These are phyloP conservation scores for Rhingia campestris DNA, from an alignment of 2,888 invertebrate genomes.

Conservation along the genomic window DNA sequence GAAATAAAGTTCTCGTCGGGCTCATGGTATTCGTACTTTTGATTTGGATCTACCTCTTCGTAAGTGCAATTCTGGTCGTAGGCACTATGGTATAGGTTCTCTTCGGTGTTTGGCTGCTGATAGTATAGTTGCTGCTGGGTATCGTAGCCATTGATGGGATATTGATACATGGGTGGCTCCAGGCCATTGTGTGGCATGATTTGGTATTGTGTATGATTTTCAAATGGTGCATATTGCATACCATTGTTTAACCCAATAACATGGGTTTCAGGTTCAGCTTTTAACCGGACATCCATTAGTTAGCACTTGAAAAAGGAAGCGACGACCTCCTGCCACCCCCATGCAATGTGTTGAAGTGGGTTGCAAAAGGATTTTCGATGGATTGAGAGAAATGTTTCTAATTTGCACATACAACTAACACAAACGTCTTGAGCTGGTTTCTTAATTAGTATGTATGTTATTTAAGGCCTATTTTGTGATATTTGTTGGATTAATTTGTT, in stretches of 20 bases:
- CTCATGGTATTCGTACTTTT: conserved; percentile 78
- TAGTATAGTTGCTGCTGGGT: conserved; percentile 49
- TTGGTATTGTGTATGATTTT: conserved; percentile 51
- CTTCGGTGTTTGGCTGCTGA: conserved; percentile 47
- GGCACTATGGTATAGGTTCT: conserved; percentile 52
- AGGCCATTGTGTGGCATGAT: conserved; percentile 43
- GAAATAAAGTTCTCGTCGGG: conserved; percentile 82
- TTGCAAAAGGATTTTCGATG: conserved; percentile 30
- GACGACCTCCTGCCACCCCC: conserved; percentile 67
- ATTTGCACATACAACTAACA: neutral
- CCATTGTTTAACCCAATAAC: conserved; percentile 69
- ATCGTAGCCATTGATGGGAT: conserved; percentile 53
- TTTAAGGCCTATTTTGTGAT: conserved; percentile 32
- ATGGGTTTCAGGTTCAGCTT: conserved; percentile 70
- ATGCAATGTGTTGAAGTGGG: conserved; percentile 57
- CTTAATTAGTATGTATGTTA: conserved; percentile 11
- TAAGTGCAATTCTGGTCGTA: conserved; percentile 52
- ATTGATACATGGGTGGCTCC: conserved; percentile 55
- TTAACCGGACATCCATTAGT: conserved; percentile 72
- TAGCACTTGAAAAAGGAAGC: conserved; percentile 68
- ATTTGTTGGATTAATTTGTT: conserved; percentile 67
- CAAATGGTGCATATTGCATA: conserved; percentile 65
- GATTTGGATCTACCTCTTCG: conserved; percentile 69
- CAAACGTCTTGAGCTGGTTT: conserved; percentile 3
- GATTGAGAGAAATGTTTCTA: neutral